Conservation (phyloP, 1,140 invertebrate species). For the Eciton burchellii region DNA sequence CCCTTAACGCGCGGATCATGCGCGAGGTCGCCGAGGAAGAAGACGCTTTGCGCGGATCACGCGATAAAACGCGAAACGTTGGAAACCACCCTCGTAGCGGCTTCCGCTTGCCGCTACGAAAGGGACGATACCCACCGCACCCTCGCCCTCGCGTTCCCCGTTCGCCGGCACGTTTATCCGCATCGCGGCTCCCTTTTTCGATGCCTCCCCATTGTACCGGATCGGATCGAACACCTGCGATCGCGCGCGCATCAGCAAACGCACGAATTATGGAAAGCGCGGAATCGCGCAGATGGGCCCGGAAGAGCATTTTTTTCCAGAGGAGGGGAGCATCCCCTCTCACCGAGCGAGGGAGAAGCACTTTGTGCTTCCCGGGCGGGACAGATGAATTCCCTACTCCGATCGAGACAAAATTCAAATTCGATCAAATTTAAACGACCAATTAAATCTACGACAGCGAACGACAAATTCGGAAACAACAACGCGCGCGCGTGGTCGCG, state of each 20-base stretch:
- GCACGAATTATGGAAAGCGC: constrained; percentile 52
- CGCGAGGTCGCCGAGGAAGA: constrained; percentile 7
- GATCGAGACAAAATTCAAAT: constrained; percentile 24
- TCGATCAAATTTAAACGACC: not conserved
- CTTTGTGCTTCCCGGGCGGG: not conserved
- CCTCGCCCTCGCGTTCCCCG: not conserved
- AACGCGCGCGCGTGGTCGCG: not conserved
- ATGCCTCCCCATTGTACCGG: not conserved
- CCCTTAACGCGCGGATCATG: constrained; percentile 45
- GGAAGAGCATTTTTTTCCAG: constrained; percentile 17
- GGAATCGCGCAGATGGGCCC: constrained; percentile 19
- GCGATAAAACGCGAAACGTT: constrained; percentile 43
- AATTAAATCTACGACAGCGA: no score
- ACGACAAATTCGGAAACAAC: constrained; percentile 10
- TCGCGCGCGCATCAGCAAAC: constrained; percentile 27
- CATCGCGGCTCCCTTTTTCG: constrained; percentile 31
- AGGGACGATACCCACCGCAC: constrained; percentile 15
- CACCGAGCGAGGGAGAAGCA: constrained; percentile 17
- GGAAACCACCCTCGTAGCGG: constrained; percentile 48
- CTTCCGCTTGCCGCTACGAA: constrained; percentile 35
- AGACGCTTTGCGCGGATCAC: constrained; percentile 29
- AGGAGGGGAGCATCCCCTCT: not conserved
- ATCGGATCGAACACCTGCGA: constrained; percentile 44
- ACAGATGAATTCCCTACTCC: not conserved
- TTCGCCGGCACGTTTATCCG: not conserved